These are phyloP conservation scores for Neocrepidodera transversa DNA, from an alignment of 2,888 invertebrate genomes.

Conservation along the genomic window DNA sequence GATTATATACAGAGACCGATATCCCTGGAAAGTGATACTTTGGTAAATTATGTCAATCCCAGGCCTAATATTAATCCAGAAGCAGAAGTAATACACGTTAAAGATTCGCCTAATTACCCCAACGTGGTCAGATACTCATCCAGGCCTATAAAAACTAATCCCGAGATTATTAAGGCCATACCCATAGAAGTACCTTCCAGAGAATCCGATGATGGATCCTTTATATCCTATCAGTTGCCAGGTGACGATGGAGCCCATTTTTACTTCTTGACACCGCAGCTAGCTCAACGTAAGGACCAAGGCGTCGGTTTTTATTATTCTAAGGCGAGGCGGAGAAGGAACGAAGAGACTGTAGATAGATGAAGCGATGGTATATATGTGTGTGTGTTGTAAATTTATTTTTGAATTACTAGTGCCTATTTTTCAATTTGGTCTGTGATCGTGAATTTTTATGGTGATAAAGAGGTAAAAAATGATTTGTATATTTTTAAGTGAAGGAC, in stretches of 20 bases:
- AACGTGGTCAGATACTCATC: slow-evolving; percentile 45
- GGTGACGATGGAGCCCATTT: slow-evolving; percentile 81
- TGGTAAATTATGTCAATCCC: slow-evolving; percentile 75
- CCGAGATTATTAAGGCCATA: slow-evolving; percentile 54
- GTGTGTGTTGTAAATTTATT: slow-evolving; percentile 5
- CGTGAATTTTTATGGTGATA: slow-evolving; percentile 34
- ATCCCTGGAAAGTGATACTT: slow-evolving; percentile 71
- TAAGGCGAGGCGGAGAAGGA: slow-evolving; percentile 45
- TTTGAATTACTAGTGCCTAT: slow-evolving; percentile 44
- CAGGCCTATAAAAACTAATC: slow-evolving; percentile 35
- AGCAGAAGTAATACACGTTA: slow-evolving; percentile 65
- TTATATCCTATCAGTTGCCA: slow-evolving; percentile 76
- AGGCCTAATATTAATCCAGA: slow-evolving; percentile 72
- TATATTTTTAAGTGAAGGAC: slow-evolving; percentile 11
- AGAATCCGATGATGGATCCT: slow-evolving; percentile 59
- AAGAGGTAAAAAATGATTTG: slow-evolving; percentile 11
- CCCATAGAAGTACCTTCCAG: slow-evolving; percentile 41
- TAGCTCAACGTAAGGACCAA: slow-evolving; percentile 58
- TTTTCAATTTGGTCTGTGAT: slow-evolving; percentile 48
- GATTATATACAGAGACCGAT: slow-evolving; percentile 47
- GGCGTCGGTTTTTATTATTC: slow-evolving; percentile 53
- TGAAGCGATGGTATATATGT: slow-evolving; percentile 37
- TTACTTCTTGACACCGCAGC: slow-evolving; percentile 78
- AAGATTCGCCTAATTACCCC: slow-evolving; percentile 39
- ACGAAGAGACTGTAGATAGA: slow-evolving; percentile 42